Base-by-base conservation (phyloP, 2,888 invertebrate species). In the Craniophora ligustri region DNA sequence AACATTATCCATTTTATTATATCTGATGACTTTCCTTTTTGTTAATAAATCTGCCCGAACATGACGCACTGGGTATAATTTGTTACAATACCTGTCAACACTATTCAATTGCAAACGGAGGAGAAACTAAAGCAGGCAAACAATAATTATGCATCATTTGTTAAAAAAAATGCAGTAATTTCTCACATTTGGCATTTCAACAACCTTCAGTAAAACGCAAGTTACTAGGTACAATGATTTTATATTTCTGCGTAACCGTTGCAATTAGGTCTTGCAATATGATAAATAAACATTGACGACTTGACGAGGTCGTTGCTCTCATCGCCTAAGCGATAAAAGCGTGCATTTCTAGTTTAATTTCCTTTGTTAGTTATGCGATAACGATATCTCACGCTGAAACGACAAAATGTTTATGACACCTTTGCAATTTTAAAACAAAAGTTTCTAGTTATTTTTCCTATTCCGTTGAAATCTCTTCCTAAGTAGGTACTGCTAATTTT, bases 301-400 rank as follows among this genome's bases (percentile, higher is more conserved):
- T 38, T 14, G 14, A 21, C 53, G 72, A 76, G 86, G 82, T 85
- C 84, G 69, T 67, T 77, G 83, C 57, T 70, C 88, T 67, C 67
- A 57, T 72, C 75, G 69, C 67, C 57, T 49, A 34, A 45, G 68
- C 82, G 88, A 88, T 89, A 88, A 84, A 78, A 68, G 65, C 40
- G 23, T 23, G 47, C 70, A 81, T 76, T 82, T 78, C 78, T 75
- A 69, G 76, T 76, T 72, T 57, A 71, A 79, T 83, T 88, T 83
- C 78, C 83, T 81, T 84, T 84, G 84, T 83, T 81, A 46, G 64
- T 58, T 30, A 19, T 35, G 50, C 64, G 70, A 76, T 77, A 78
- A 78, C 63, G 48, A 48, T 71, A 71, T 66, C 51, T 57, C 31
- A 60, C 30, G n/a, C 51, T 49, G 40, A 66, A 68, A 57, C 49